These are phyloP conservation scores for Apteryx owenii DNA, from an alignment of 2,113 vertebrate species.

Conservation along the genomic window DNA sequence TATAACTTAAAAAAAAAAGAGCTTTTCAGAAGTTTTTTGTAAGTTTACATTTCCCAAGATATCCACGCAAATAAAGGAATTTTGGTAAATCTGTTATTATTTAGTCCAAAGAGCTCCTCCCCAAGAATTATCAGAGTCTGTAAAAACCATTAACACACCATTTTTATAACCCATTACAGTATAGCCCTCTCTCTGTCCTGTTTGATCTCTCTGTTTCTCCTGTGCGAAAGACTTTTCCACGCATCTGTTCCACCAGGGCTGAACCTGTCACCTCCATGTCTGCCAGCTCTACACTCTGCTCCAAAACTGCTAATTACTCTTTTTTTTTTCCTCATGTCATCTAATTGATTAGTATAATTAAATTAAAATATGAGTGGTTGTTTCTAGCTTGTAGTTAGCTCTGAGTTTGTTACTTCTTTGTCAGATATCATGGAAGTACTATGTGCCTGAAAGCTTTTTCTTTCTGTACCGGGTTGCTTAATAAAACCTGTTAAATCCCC, in stretches of 20 bases:
- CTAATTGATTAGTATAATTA: not conserved
- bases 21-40: not conserved
- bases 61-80: not conserved
- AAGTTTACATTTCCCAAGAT: not conserved
- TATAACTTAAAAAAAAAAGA: not conserved
- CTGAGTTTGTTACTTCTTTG: not conserved
- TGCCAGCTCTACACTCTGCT: not conserved
- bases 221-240: not conserved
- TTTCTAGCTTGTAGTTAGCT: not conserved
- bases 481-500: not conserved
- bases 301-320: not conserved
- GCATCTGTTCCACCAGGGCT: not conserved
- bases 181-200: not conserved
- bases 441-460: not conserved
- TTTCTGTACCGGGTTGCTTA: not conserved
- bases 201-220: not conserved
- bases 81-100: not conserved
- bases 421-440: not conserved
- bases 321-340: not conserved
- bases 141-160: not conserved
- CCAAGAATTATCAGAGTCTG: not conserved
- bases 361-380: not conserved
- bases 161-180: not conserved
- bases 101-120: not conserved
- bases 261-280: not conserved